These are phyloP conservation scores for Leptinotarsa lineolata DNA, from an alignment of 1,140 invertebrate genomes.

Conservation along the genomic window DNA sequence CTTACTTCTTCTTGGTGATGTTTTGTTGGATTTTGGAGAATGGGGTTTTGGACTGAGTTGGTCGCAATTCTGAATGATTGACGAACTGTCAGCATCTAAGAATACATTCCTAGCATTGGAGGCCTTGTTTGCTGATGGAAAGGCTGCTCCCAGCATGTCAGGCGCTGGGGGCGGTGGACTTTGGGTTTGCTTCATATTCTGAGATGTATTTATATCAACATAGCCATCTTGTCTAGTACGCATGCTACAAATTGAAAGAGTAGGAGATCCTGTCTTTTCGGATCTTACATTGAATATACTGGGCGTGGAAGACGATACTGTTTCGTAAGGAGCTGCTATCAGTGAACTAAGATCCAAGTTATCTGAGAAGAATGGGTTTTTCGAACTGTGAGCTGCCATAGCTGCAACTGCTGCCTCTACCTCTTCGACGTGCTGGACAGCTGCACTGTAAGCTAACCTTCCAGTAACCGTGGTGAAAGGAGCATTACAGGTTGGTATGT, in stretches of 20 bases:
- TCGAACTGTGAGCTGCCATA: slow-evolving; percentile 42
- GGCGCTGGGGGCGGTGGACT: slow-evolving; percentile 83
- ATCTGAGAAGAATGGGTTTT: slow-evolving; percentile 55
- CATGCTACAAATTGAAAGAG: slow-evolving; percentile 66
- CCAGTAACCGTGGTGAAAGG: slow-evolving; percentile 65
- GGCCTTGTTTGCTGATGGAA: slow-evolving; percentile 47
- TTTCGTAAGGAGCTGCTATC: slow-evolving; percentile 59
- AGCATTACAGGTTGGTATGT: slow-evolving; percentile 60
- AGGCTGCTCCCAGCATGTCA: slow-evolving; percentile 61
- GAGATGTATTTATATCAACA: slow-evolving; percentile 34
- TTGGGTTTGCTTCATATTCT: slow-evolving; percentile 62
- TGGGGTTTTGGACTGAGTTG: slow-evolving; percentile 68
- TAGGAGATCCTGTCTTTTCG: slow-evolving; percentile 65
- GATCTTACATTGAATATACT: slow-evolving; percentile 57
- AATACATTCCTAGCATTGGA: slow-evolving; percentile 56
- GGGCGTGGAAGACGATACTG: slow-evolving; percentile 58
- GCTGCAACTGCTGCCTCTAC: slow-evolving; percentile 50
- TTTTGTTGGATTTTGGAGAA: slow-evolving; percentile 73
- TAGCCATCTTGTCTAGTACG: slow-evolving; percentile 71
- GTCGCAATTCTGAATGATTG: slow-evolving; percentile 54
- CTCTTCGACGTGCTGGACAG: slow-evolving; percentile 64
- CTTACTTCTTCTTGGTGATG: slow-evolving; percentile 74
- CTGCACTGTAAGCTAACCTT: slow-evolving; percentile 63
- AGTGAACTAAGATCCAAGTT: slow-evolving; percentile 59
- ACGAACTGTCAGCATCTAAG: slow-evolving; percentile 51